Evolutionary conservation across 23 tunicate species (phyloP).

Genomic region (Styela plicata): DNA sequence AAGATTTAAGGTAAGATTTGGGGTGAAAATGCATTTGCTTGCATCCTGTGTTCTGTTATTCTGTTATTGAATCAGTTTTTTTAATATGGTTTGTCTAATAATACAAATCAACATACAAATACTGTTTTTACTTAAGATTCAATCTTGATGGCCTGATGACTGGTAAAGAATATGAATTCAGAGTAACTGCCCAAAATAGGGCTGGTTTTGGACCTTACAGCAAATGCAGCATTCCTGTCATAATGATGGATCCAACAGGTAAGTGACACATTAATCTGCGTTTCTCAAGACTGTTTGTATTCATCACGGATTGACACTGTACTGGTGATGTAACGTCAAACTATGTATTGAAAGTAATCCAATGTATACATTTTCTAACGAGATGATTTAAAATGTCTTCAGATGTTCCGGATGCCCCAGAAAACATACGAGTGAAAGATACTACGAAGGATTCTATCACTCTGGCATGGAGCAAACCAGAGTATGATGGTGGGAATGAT

Average conservation of each 20-base stretch:
- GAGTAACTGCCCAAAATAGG: slow-evolving; percentile 85
- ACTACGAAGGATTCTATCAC: slow-evolving; percentile 50
- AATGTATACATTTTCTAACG: too few relatives aligned
- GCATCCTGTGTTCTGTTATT: background rate
- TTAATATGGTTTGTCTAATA: background rate
- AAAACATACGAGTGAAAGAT: slow-evolving; percentile 61
- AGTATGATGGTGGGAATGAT: slow-evolving; percentile 81
- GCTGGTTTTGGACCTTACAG: slow-evolving; percentile 76
- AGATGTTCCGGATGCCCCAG: slow-evolving; percentile 78
- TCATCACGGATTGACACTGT: too few relatives aligned
- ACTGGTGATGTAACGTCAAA: too few relatives aligned
- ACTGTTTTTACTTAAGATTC: slow-evolving; percentile 29
- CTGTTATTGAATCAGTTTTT: background rate
- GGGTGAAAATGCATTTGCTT: background rate
- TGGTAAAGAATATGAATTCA: slow-evolving; percentile 83
- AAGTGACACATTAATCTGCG: too few relatives aligned
- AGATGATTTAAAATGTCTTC: too few relatives aligned
- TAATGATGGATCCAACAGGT: slow-evolving; percentile 50
- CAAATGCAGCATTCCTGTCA: slow-evolving; percentile 36
- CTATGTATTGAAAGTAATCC: too few relatives aligned
- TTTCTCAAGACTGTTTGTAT: too few relatives aligned
- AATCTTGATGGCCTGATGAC: slow-evolving; percentile 42
- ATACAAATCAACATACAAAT: background rate
- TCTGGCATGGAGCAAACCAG: slow-evolving; percentile 78
- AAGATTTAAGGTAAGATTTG: slow-evolving; percentile 16